Percentiles rank a stretch among this genome's conserved stretches.
phyloP scores from a whole-genome alignment of 1,140 invertebrate species.

The Heliconius congener region DNA sequence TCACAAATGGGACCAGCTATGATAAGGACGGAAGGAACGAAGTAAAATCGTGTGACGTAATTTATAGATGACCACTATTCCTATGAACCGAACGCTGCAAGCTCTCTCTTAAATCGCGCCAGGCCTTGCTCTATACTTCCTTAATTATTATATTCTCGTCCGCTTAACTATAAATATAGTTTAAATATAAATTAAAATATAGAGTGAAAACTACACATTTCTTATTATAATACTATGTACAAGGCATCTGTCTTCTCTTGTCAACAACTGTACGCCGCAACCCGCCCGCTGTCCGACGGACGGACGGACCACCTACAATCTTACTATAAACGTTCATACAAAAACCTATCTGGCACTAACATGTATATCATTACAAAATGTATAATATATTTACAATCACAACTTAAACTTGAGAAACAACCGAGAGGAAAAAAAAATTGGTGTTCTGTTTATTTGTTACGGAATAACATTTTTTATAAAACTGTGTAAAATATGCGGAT shows the following conservation, averaged over 20 bases:
- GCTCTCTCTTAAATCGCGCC: slow-evolving; percentile 43
- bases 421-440: slow-evolving; percentile 69
- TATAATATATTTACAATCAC: slow-evolving; percentile 80
- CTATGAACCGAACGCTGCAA: slow-evolving; percentile 66
- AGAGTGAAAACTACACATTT: slow-evolving; percentile 78
- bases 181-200: slow-evolving; percentile 80
- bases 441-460: slow-evolving; percentile 51
- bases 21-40: no score
- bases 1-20: no score
- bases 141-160: slow-evolving; percentile 25
- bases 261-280: slow-evolving; percentile 37
- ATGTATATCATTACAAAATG: slow-evolving; percentile 80
- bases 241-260: slow-evolving; percentile 69
- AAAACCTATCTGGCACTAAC: slow-evolving; percentile 79
- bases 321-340: slow-evolving; percentile 73
- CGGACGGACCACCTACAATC: slow-evolving; percentile 24
- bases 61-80: not conserved
- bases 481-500: slow-evolving; percentile 1
- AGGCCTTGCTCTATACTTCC: slow-evolving; percentile 4
- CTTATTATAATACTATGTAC: slow-evolving; percentile 76
- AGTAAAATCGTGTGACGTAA: no score
- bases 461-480: slow-evolving; percentile 15
- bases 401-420: slow-evolving; percentile 79
- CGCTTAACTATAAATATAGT: slow-evolving; percentile 72
- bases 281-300: not conserved